Base-by-base conservation (phyloP, 2,888 invertebrate species). In the Xylota sylvarum region DNA sequence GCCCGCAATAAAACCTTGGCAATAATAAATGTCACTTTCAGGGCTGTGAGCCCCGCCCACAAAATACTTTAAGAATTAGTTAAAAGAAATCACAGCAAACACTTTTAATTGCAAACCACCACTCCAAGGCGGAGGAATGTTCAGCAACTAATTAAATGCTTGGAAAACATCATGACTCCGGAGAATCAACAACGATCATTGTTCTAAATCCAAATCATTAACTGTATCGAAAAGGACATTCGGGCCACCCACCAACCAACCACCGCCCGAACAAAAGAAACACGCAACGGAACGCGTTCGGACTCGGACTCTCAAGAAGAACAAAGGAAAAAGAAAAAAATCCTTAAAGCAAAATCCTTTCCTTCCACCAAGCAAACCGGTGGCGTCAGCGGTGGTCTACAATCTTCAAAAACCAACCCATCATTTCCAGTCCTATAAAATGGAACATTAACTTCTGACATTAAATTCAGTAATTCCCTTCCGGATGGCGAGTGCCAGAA, bases 381-480 rank as follows among this genome's bases (percentile, higher is more conserved):
- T 12, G 55, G 37, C 27, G 27, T 17, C 6, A n/a, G 27, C 46
- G 56, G 72, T 50, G 27, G 46, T 37, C 37, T 27, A 70, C 65
- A 81, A 81, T 77, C 81, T 72, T 60, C 58, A 55, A 48, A 50
- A 46, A 69, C n/a, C 64, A 69, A 86, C 78, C 77, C 77, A 86
- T 78, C 86, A 86, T 86, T 82, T 67, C 43, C 77, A 82, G 77
- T 67, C 56, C 86, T 77, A 86, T 82, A 82, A 86, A 86, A 86
- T 69, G 86, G 82, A 72, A 86, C 86, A 82, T 86, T 86, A 86
- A 86, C 82, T 86, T 78, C 73, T 77, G 82, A 73, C 72, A 82
- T 82, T 50, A 86, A 78, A 86, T 78, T 86, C 67, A 73, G 67
- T 82, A 72, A 86, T 77, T 86, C 72, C 56, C 77, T 77, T 72